Base-by-base conservation (phyloP, 2,797 vertebrate genomes). In the Sylvia borin region DNA sequence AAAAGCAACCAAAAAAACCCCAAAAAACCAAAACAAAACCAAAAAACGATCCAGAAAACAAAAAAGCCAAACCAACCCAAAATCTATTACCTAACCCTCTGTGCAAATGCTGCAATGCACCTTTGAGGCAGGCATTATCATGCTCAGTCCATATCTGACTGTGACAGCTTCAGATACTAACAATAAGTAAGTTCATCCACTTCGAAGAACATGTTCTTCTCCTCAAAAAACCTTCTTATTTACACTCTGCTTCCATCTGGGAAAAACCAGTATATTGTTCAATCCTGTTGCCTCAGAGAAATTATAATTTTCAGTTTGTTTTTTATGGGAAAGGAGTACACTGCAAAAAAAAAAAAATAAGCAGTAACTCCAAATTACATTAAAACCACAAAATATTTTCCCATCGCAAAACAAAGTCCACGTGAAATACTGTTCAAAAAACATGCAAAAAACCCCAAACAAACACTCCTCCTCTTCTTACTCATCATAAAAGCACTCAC, bases 101-200 rank as follows among this genome's bases (percentile, higher is more conserved):
- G 40, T 51, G 66, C 4, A 43, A 84, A 77, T 86, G 91, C 70
- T 96, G 89, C 81, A 88, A 95, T 91, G 79, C 89, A 88, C 72
- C 55, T 94, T 85, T 81, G 67, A 96, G 94, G 91, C 85, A 94
- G 87, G 82, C 94, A 91, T 96, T 79, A 85, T 87, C 92, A 91
- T 72, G 66, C 61, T 94, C 36, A 75, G 45, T 43, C 42, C 71
- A 71, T 27, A 58, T 54, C 68, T 83, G 83, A 93, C 92, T 88
- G 68, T 70, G 85, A 94, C 91, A 96, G 60, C 83, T 93, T 83
- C 36, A 92, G 61, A 91, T 11, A 17, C 29, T 26, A 60, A 36
- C 19, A 51, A n/a, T 40, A 76, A 72, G 36, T 13, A 86, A 45
- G 76, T 76, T 60, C 38, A 47, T 77, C 40, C 40, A 58, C 58